phyloP scores from a whole-genome alignment of 1,140 invertebrate species.

The Euschistus heros region DNA sequence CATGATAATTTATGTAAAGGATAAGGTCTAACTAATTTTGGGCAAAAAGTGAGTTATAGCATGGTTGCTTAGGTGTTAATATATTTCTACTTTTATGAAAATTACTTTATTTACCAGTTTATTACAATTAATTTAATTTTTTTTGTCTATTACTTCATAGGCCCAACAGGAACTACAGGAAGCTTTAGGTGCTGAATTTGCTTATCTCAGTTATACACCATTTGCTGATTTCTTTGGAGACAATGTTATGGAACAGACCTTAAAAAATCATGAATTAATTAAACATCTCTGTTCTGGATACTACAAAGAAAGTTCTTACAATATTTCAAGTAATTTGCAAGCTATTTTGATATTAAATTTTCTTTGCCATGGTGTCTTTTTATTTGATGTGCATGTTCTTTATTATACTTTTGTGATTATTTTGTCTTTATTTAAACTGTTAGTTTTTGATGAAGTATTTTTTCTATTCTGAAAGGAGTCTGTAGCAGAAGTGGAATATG shows the following conservation, averaged over 20 bases:
- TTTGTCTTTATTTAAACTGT: too few species aligned
- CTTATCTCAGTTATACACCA: constrained; percentile 67
- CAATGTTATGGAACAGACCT: constrained; percentile 52
- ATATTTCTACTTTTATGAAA: too few species aligned
- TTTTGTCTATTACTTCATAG: constrained; percentile 32
- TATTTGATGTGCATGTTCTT: not conserved
- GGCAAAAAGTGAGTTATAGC: too few species aligned
- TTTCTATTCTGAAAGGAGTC: too few species aligned
- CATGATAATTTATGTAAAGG: too few species aligned
- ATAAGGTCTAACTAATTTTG: too few species aligned
- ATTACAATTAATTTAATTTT: not conserved
- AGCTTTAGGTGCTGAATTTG: constrained; percentile 73
- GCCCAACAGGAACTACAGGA: constrained; percentile 65
- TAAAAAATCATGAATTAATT: constrained; percentile 69
- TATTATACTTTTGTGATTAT: too few species aligned
- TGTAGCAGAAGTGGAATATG: too few species aligned
- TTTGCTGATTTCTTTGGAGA: constrained; percentile 59
- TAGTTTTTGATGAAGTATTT: too few species aligned
- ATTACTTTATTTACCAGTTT: not conserved
- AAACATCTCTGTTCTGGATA: constrained; percentile 62
- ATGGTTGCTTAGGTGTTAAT: not conserved
- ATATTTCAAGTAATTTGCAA: not conserved
- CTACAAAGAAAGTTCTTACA: not conserved
- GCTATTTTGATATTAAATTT: not conserved
- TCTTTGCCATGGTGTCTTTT: not conserved